Evolutionary conservation across 2,797 vertebrate genomes (phyloP).

Genomic region (Acanthiza pusilla): DNA sequence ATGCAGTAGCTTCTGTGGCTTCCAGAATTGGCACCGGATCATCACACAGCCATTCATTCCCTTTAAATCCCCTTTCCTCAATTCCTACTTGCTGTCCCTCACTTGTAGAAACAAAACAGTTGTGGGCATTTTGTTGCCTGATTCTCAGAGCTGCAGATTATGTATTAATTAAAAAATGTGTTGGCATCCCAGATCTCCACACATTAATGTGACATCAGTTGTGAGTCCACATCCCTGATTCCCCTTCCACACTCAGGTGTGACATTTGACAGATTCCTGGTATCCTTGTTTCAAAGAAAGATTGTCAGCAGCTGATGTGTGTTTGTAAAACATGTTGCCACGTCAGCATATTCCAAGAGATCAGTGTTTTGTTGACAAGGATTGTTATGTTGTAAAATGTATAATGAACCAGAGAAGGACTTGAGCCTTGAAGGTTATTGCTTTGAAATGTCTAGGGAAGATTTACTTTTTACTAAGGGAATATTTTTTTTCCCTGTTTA

Average conservation of each 20-base stretch:
- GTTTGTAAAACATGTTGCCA: background rate
- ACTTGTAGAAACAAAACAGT: background rate
- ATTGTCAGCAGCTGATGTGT: background rate
- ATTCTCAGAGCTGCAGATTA: background rate
- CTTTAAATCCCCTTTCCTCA: background rate
- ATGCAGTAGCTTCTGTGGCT: background rate
- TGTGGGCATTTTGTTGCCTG: background rate
- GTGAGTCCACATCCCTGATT: background rate
- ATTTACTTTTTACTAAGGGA: background rate
- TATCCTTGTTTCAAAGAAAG: background rate
- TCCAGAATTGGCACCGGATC: background rate
- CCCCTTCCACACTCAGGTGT: background rate
- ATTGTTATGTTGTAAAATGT: background rate
- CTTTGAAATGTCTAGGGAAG: background rate
- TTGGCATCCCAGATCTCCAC: background rate
- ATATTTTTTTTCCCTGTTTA: background rate
- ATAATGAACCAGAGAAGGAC: background rate
- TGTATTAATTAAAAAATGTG: background rate
- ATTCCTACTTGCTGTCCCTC: background rate
- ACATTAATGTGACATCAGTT: background rate
- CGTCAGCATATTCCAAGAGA: background rate
- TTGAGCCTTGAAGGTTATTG: background rate
- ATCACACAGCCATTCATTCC: background rate
- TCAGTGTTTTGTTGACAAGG: background rate
- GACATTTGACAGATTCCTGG: background rate